These are phyloP conservation scores for Holacanthella duospinosa DNA, from an alignment of 2,888 invertebrate genomes.

Conservation along the genomic window DNA sequence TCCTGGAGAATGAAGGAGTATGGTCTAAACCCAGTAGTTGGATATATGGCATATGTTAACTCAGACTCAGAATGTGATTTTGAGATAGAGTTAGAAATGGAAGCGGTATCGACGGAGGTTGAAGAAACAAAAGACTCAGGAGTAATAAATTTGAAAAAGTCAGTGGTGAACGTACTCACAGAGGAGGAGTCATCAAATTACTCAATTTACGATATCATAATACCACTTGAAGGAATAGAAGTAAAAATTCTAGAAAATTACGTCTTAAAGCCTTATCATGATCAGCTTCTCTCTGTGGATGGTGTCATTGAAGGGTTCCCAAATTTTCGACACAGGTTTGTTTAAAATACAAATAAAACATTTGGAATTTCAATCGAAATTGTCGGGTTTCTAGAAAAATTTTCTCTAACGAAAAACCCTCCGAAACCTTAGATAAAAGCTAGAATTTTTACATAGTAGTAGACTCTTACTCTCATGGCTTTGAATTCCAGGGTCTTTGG, in stretches of 20 bases:
- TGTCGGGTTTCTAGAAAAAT: no score
- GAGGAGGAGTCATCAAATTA: slow-evolving; percentile 59
- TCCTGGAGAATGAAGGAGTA: slow-evolving; percentile 60
- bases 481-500: no score
- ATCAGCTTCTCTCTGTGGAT: slow-evolving; percentile 59
- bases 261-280: slow-evolving; percentile 59
- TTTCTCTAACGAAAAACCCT: no score
- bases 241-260: slow-evolving; percentile 50
- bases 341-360: no score
- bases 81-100: neutral
- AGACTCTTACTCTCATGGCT: no score
- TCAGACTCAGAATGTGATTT: slow-evolving; percentile 2
- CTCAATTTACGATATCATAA: slow-evolving; percentile 61
- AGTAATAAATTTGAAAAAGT: neutral
- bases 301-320: slow-evolving; percentile 45
- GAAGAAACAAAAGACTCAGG: neutral
- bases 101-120: neutral
- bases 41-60: slow-evolving; percentile 53
- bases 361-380: no score
- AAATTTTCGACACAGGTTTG: slow-evolving; percentile 25
- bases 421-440: no score
- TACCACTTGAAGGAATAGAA: slow-evolving; percentile 78
- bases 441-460: no score
- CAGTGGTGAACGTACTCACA: slow-evolving; percentile 52
- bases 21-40: slow-evolving; percentile 58